Evolutionary conservation across 2,888 invertebrate species (phyloP).

Genomic region (Cataglyphis cursor): DNA sequence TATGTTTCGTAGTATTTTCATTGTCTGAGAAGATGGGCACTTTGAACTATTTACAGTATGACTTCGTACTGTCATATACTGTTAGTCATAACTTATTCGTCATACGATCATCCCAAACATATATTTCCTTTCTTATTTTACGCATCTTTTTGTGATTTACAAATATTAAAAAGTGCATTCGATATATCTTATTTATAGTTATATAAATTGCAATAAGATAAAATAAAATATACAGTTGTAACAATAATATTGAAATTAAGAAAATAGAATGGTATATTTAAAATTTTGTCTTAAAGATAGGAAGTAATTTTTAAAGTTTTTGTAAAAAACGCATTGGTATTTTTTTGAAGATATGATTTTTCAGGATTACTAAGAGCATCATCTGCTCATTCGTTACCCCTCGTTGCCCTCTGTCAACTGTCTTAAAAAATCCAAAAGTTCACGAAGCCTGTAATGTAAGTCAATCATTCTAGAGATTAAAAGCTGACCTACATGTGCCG

Average conservation of each 20-base stretch:
- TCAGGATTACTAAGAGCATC: constrained; percentile 33
- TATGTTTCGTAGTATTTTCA: constrained; percentile 70
- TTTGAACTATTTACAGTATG: constrained; percentile 73
- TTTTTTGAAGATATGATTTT: constrained; percentile 34
- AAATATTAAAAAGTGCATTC: not conserved
- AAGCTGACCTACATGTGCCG: constrained; percentile 66
- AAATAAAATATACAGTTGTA: not conserved
- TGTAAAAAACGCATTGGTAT: not conserved
- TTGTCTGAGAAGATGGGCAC: constrained; percentile 76
- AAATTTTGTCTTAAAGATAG: not conserved
- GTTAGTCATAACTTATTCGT: constrained; percentile 78
- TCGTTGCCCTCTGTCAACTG: constrained; percentile 58
- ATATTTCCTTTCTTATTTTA: constrained; percentile 34
- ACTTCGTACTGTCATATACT: constrained; percentile 63
- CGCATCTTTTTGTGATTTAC: not conserved
- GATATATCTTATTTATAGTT: not conserved
- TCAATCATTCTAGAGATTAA: constrained; percentile 55
- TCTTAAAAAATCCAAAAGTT: constrained; percentile 69
- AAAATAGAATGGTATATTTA: not conserved
- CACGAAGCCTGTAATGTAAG: constrained; percentile 72
- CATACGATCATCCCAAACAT: constrained; percentile 66
- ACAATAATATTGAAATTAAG: not conserved
- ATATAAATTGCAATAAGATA: not conserved
- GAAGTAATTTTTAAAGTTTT: not conserved
- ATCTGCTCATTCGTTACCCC: constrained; percentile 57